Conservation (phyloP, 2,888 invertebrate species). For the Phortica okadai region DNA sequence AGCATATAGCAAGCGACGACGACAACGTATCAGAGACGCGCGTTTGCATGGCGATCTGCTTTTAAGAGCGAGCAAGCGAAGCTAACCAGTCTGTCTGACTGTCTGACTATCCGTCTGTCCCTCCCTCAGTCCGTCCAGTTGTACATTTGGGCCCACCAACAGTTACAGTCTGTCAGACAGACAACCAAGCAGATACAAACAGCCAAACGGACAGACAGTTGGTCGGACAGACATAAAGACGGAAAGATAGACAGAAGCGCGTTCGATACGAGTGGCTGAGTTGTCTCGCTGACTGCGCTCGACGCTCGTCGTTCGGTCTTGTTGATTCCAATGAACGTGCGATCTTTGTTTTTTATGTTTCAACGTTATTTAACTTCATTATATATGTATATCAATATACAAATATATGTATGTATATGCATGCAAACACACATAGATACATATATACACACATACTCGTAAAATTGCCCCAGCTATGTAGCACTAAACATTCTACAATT, state of each 20-base stretch:
- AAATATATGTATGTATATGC: slow-evolving; percentile 27
- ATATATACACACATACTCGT: slow-evolving; percentile 17
- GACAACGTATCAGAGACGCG: slow-evolving; percentile 65
- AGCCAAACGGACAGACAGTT: not conserved
- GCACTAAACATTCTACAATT: slow-evolving; percentile 59
- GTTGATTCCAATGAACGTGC: not conserved
- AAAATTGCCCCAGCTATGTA: slow-evolving; percentile 35
- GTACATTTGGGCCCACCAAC: slow-evolving; percentile 24
- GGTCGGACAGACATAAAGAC: slow-evolving; percentile 10
- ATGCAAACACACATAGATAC: slow-evolving; percentile 32
- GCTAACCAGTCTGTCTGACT: slow-evolving; percentile 3
- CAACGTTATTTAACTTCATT: slow-evolving; percentile 44
- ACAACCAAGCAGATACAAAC: slow-evolving; percentile 2
- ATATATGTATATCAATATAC: slow-evolving; percentile 29
- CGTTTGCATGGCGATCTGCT: slow-evolving; percentile 41
- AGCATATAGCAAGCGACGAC: slow-evolving; percentile 60
- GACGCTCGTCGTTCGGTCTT: slow-evolving; percentile 26
- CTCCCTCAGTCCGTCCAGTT: not conserved
- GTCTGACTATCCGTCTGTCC: slow-evolving; percentile 46
- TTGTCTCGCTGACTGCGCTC: slow-evolving; percentile 4
- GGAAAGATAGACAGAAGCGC: slow-evolving; percentile 25
- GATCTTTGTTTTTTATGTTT: slow-evolving; percentile 40
- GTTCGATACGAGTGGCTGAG: slow-evolving; percentile 30
- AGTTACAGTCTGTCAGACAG: not conserved
- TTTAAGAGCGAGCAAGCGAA: slow-evolving; percentile 14